phyloP scores from a whole-genome alignment of 2,888 invertebrate genomes.

The Dioctria linearis region DNA sequence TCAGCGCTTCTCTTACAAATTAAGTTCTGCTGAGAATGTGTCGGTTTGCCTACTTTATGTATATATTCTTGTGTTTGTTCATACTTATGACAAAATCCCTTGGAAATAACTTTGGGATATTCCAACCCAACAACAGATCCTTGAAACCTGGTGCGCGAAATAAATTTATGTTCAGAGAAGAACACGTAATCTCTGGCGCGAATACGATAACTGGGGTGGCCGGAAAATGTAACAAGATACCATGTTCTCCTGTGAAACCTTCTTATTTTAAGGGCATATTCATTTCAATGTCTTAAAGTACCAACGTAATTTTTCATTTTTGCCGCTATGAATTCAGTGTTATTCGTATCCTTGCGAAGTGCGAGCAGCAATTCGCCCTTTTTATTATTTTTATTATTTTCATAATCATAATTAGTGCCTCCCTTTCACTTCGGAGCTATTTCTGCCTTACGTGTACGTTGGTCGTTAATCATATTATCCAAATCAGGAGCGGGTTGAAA shows the following conservation, averaged over 20 bases:
- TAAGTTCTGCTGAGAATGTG: constrained; percentile 39
- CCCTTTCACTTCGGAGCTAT: background rate
- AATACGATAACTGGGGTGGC: constrained; percentile 40
- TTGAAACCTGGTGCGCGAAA: constrained; percentile 22
- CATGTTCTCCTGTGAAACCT: background rate
- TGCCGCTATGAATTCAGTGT: background rate
- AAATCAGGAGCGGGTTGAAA: background rate
- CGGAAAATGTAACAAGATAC: constrained; percentile 43
- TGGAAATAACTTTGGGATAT: constrained; percentile 42
- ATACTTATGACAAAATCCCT: constrained; percentile 38
- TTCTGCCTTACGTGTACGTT: background rate
- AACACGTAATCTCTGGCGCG: constrained; percentile 48
- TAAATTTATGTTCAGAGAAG: constrained; percentile 42
- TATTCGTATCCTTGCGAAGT: constrained; percentile 1
- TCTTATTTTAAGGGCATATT: constrained; percentile 13
- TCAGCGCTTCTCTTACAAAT: constrained; percentile 47
- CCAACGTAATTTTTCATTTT: constrained; percentile 24
- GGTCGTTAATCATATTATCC: background rate
- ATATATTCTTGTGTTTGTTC: constrained; percentile 37
- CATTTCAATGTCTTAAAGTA: constrained; percentile 2
- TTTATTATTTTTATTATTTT: constrained; percentile 41
- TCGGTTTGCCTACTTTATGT: constrained; percentile 30
- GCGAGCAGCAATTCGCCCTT: constrained; percentile 5
- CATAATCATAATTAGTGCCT: constrained; percentile 45
- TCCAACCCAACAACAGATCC: constrained; percentile 47